Conservation (phyloP, 2,797 vertebrate species). For the Epinephelus awoara region DNA sequence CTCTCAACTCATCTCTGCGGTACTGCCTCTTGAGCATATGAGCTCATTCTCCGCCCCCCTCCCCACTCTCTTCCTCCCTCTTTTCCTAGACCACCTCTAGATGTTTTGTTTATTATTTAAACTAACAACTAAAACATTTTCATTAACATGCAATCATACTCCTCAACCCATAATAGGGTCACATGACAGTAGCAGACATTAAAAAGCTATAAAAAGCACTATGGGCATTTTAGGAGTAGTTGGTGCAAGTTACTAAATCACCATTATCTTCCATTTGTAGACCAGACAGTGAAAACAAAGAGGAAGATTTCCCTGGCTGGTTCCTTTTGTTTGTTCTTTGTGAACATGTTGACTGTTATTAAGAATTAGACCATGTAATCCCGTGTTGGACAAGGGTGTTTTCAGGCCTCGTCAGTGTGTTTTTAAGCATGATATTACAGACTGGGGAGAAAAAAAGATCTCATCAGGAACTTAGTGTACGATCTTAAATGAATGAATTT, state of each 20-base stretch:
- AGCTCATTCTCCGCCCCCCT: constrained; percentile 68
- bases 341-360: background rate
- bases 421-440: background rate
- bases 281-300: constrained; percentile 18
- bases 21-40: constrained; percentile 85
- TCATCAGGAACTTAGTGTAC: background rate
- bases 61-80: constrained; percentile 46
- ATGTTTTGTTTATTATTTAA: constrained; percentile 36
- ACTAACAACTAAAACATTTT: constrained; percentile 65
- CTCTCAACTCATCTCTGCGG: constrained; percentile 90
- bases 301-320: background rate
- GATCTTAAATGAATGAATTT: background rate
- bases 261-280: background rate
- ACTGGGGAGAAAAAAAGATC: background rate
- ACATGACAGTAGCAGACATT: constrained; percentile 22
- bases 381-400: constrained; percentile 14
- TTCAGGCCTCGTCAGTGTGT: background rate
- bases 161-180: constrained; percentile 6
- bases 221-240: background rate
- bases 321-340: constrained; percentile 21
- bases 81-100: constrained; percentile 57
- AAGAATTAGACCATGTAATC: background rate
- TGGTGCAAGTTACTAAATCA: background rate
- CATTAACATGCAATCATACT: constrained; percentile 54
- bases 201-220: constrained; percentile 8